Conservation (phyloP, 2,113 vertebrate genomes). For the Limanda limanda region DNA sequence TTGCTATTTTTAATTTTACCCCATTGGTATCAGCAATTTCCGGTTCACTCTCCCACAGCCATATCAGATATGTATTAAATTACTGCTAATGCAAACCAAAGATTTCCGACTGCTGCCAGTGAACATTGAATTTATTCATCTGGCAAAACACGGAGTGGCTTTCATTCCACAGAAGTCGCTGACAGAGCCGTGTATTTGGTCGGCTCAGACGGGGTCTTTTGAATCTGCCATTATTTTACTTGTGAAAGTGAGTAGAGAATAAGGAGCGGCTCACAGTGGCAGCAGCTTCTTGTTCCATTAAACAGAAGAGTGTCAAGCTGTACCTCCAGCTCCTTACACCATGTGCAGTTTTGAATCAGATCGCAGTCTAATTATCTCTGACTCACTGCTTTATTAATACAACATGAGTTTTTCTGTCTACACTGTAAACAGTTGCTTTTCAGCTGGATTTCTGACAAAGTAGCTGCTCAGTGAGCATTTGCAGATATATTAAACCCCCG, state of each 20-base stretch:
- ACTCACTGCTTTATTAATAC: not conserved
- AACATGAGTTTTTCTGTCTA: not conserved
- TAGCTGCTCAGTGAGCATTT: not conserved
- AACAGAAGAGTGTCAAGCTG: not conserved
- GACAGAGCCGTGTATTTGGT: not conserved
- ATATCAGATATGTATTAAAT: not conserved
- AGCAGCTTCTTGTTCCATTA: not conserved
- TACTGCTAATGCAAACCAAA: not conserved
- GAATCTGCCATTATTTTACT: not conserved
- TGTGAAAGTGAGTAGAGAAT: not conserved
- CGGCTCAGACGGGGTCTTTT: not conserved
- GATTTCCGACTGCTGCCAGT: not conserved
- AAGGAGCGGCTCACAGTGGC: not conserved
- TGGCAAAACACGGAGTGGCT: too few relatives aligned
- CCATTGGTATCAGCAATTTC: not conserved
- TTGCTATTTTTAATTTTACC: not conserved
- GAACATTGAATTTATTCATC: not conserved
- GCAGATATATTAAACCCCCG: not conserved
- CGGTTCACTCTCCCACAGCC: not conserved
- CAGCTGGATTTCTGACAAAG: not conserved
- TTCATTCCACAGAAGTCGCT: not conserved
- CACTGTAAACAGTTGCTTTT: not conserved
- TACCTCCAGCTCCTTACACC: not conserved
- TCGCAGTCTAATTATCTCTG: not conserved
- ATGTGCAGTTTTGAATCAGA: conserved; percentile 9